Conservation (phyloP, 2,113 vertebrate genomes). For the Chinchilla lanigera region DNA sequence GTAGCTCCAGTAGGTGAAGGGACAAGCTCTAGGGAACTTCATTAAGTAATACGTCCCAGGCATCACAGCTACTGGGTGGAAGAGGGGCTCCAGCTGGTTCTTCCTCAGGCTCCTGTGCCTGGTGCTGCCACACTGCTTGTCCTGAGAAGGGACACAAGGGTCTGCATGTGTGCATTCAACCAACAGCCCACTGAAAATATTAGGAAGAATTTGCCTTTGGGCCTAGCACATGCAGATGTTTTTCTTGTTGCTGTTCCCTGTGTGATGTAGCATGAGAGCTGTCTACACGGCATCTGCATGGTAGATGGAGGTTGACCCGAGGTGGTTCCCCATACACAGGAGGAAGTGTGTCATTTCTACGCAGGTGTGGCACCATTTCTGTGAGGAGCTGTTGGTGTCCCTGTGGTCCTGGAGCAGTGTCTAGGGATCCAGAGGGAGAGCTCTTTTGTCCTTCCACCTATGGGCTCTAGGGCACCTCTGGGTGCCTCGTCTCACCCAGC, state of each 20-base stretch:
- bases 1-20: neutral
- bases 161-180: neutral
- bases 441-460: neutral
- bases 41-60: neutral
- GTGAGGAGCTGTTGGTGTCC: neutral
- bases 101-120: neutral
- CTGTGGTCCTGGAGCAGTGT: neutral
- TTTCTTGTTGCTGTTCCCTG: neutral
- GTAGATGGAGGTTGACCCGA: neutral
- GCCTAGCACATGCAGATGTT: neutral
- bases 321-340: neutral
- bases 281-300: neutral
- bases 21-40: neutral
- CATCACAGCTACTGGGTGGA: neutral
- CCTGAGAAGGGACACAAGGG: neutral
- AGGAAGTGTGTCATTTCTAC: neutral
- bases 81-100: neutral
- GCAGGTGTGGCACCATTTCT: neutral
- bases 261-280: no score
- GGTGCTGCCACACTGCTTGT: accelerated
- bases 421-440: neutral
- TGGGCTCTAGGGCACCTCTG: neutral
- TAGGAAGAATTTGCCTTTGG: neutral
- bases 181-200: neutral
- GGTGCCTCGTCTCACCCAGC: neutral